Evolutionary conservation across 2,888 invertebrate species (phyloP).

Genomic region (Crioceris asparagi): DNA sequence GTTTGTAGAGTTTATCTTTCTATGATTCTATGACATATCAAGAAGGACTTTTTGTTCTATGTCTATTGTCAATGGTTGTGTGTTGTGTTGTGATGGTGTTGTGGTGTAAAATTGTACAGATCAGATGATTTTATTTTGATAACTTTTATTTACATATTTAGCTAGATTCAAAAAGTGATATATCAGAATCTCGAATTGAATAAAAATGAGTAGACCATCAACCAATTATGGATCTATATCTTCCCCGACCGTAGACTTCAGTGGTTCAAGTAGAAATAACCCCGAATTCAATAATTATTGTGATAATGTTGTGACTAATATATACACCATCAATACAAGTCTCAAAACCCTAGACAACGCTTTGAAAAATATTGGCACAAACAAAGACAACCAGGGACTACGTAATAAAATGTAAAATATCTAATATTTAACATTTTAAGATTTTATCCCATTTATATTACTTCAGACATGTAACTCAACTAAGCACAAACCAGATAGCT

Average conservation of each 20-base stretch:
- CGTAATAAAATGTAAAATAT: constrained; percentile 52
- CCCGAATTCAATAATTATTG: constrained; percentile 68
- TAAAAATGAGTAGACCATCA: constrained; percentile 24
- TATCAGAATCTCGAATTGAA: too few relatives aligned
- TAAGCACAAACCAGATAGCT: constrained; percentile 63
- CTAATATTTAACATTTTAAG: too few relatives aligned
- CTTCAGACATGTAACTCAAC: constrained; percentile 60
- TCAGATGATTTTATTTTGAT: too few relatives aligned
- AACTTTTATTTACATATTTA: too few relatives aligned
- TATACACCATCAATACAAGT: constrained; percentile 65
- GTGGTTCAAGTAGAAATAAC: constrained; percentile 58
- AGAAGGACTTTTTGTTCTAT: too few relatives aligned
- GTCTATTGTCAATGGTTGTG: too few relatives aligned
- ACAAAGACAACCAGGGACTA: constrained; percentile 57
- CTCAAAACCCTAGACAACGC: constrained; percentile 62
- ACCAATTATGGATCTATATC: constrained; percentile 35
- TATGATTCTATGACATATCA: too few relatives aligned
- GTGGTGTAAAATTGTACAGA: too few relatives aligned
- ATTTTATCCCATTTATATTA: not conserved
- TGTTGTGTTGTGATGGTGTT: too few relatives aligned
- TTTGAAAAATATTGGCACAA: constrained; percentile 63
- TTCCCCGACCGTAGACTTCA: constrained; percentile 57
- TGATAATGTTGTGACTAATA: constrained; percentile 72
- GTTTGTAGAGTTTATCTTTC: too few relatives aligned
- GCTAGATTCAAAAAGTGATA: too few relatives aligned